phyloP scores from a whole-genome alignment of 1,140 invertebrate species.

The Uloborus diversus region DNA sequence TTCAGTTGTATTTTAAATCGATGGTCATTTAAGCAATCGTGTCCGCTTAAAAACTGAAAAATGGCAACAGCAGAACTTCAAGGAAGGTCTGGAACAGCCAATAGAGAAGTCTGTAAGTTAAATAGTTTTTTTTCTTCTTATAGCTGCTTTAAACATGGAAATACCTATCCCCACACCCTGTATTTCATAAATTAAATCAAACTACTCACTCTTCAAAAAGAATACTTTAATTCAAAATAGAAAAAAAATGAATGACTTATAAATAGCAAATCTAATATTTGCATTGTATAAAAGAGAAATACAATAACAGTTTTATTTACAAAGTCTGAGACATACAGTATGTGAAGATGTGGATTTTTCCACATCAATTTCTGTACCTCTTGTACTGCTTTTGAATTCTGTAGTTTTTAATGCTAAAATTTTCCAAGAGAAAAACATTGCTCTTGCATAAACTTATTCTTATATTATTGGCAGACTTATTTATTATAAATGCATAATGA shows the following conservation, averaged over 20 bases:
- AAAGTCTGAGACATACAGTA: background rate
- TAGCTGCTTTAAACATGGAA: too few species aligned
- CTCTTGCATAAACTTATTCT: background rate
- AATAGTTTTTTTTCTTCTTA: too few species aligned
- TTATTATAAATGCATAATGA: too few species aligned
- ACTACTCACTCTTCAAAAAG: background rate
- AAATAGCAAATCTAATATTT: slow-evolving; percentile 42
- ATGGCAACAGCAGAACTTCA: too few species aligned
- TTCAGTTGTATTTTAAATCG: too few species aligned
- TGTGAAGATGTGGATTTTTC: background rate
- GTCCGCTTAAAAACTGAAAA: too few species aligned
- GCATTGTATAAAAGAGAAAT: slow-evolving; percentile 36
- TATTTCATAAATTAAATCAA: too few species aligned
- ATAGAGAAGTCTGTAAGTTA: too few species aligned
- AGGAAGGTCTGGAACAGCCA: too few species aligned
- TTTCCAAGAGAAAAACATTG: slow-evolving; percentile 2
- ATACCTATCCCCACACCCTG: too few species aligned
- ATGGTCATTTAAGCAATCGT: too few species aligned
- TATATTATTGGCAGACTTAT: too few species aligned
- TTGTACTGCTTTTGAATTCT: background rate
- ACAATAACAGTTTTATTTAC: slow-evolving; percentile 44
- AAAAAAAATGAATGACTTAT: slow-evolving; percentile 37
- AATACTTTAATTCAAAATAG: slow-evolving; percentile 24
- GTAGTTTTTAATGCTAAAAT: slow-evolving; percentile 8
- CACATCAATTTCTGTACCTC: background rate